These are phyloP conservation scores for Pseudachorutes palmiensis DNA, from an alignment of 1,140 invertebrate species.

Conservation along the genomic window DNA sequence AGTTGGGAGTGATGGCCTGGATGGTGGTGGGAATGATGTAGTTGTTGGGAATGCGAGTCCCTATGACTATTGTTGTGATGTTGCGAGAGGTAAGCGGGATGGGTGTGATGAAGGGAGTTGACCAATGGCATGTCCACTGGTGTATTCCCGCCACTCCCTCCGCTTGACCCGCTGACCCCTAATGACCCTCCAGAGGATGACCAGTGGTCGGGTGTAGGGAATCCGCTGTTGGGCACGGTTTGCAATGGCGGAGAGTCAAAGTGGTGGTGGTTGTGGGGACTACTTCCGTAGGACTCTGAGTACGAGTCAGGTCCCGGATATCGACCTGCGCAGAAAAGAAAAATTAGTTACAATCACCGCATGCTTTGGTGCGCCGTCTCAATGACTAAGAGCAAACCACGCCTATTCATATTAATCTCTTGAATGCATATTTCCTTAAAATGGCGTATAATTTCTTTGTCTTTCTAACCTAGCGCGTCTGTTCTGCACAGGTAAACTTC, in stretches of 20 bases:
- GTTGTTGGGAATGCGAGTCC: slow-evolving; percentile 26
- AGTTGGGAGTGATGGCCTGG: slow-evolving; percentile 37
- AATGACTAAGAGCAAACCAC: not conserved
- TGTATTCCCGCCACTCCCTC: slow-evolving; percentile 34
- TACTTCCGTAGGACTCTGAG: slow-evolving; percentile 51
- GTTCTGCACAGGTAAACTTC: slow-evolving; percentile 17
- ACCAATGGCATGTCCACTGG: slow-evolving; percentile 40
- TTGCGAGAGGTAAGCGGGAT: slow-evolving; percentile 38
- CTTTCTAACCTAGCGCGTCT: not conserved
- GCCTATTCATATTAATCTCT: not conserved
- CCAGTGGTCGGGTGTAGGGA: slow-evolving; percentile 43
- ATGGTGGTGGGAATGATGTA: slow-evolving; percentile 39
- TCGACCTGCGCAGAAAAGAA: slow-evolving; percentile 48
- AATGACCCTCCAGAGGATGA: slow-evolving; percentile 36
- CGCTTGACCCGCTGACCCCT: slow-evolving; percentile 17
- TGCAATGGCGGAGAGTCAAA: slow-evolving; percentile 67
- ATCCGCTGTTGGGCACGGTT: slow-evolving; percentile 64
- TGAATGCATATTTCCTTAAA: not conserved
- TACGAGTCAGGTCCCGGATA: slow-evolving; percentile 55
- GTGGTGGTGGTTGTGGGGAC: slow-evolving; percentile 42
- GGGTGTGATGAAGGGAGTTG: slow-evolving; percentile 36
- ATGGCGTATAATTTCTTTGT: not conserved
- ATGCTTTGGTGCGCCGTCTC: too few relatives aligned
- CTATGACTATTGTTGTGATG: slow-evolving; percentile 37
- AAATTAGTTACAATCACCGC: not conserved